phyloP scores from a whole-genome alignment of 2,797 vertebrate genomes.

The Natrix natrix region DNA sequence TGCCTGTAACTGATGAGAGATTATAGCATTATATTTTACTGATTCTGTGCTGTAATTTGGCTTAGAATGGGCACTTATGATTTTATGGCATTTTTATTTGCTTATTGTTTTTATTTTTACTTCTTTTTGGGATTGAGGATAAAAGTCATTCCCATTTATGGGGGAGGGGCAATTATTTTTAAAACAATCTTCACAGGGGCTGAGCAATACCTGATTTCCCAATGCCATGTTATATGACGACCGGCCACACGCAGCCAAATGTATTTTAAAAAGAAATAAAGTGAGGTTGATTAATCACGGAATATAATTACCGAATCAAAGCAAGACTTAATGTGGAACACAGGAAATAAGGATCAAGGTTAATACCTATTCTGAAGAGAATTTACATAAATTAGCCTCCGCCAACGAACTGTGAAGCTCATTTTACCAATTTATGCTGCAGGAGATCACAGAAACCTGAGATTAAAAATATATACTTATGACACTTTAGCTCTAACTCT shows the following conservation, averaged over 20 bases:
- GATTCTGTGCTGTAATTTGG: not conserved
- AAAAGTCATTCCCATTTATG: not conserved
- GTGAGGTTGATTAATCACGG: constrained; percentile 59
- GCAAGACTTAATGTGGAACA: constrained; percentile 57
- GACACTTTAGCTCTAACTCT: constrained; percentile 27
- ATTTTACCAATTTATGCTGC: constrained; percentile 51
- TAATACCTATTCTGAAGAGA: constrained; percentile 61
- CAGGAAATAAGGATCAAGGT: constrained; percentile 58
- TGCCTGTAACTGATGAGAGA: not conserved
- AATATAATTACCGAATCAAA: constrained; percentile 70
- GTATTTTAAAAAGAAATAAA: not conserved
- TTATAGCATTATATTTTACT: not conserved
- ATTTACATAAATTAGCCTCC: constrained; percentile 64
- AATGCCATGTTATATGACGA: not conserved
- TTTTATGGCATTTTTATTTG: not conserved
- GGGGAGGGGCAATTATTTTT: not conserved
- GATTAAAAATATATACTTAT: constrained; percentile 35
- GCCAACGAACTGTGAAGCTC: constrained; percentile 39
- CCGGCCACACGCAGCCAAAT: constrained; percentile 30
- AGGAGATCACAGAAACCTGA: constrained; percentile 43
- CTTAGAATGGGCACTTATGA: not conserved
- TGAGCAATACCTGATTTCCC: not conserved
- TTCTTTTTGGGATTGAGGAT: not conserved
- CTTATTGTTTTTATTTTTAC: not conserved
- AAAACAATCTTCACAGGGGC: not conserved